Evolutionary conservation across 2,113 vertebrate species (phyloP).

Genomic region (Amazona vittata): DNA sequence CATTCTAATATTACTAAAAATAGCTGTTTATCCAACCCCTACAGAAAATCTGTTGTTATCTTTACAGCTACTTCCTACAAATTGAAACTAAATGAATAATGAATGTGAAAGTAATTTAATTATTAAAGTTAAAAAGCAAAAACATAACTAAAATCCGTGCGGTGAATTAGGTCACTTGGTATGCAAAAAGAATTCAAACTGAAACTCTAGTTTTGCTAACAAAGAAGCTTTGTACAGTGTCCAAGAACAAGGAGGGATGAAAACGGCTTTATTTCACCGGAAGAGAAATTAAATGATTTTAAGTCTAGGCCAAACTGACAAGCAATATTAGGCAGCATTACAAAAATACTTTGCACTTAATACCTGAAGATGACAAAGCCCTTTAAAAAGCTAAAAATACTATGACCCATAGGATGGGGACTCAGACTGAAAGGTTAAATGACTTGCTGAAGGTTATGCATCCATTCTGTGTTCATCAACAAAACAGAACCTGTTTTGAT

Average conservation of each 20-base stretch:
- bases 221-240: constrained; percentile 14
- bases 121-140: no score
- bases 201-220: no score
- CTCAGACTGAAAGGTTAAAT: not conserved
- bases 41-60: no score
- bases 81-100: no score
- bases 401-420: not conserved
- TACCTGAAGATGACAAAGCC: not conserved
- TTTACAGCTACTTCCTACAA: no score
- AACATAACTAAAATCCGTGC: no score
- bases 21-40: no score
- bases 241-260: not conserved
- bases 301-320: not conserved
- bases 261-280: not conserved
- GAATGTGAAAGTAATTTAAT: no score
- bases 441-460: not conserved
- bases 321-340: not conserved
- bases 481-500: not conserved
- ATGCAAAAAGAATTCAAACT: no score
- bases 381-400: not conserved
- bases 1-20: no score
- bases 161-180: no score
- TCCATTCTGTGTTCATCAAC: not conserved
- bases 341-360: not conserved
- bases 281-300: not conserved